phyloP scores from a whole-genome alignment of 2,888 invertebrate species.

The Acanthosepion esculentum region DNA sequence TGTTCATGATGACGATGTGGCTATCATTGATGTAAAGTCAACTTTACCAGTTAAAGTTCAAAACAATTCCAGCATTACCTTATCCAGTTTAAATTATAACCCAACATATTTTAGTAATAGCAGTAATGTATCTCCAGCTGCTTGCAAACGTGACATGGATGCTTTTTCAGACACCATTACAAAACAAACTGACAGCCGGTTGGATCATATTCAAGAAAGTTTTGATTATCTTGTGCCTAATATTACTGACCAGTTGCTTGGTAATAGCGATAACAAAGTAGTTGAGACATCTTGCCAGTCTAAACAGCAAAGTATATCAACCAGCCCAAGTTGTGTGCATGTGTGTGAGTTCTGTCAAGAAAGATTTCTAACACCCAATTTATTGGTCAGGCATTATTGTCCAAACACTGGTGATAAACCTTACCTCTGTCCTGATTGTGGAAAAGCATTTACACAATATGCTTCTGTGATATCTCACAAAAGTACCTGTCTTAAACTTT shows the following conservation, averaged over 20 bases:
- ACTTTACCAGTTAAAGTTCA: neutral
- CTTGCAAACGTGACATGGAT: neutral
- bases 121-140: neutral
- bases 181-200: neutral
- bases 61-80: neutral
- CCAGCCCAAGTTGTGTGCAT: neutral
- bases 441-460: no score
- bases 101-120: neutral
- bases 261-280: neutral
- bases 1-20: neutral
- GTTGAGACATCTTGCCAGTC: neutral
- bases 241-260: neutral
- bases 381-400: neutral
- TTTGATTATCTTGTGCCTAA: neutral
- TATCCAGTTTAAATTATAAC: neutral
- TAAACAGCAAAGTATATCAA: neutral
- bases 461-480: no score
- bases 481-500: no score
- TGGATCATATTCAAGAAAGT: neutral
- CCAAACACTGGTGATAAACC: neutral
- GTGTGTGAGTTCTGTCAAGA: neutral
- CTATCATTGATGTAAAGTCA: neutral
- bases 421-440: no score
- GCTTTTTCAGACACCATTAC: neutral
- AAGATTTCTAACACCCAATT: neutral